Evolutionary conservation across 2,888 invertebrate genomes (phyloP), one percentile per base, ranked within the genome.

Genomic region (Caenorhabditis sulstoni): DNA sequence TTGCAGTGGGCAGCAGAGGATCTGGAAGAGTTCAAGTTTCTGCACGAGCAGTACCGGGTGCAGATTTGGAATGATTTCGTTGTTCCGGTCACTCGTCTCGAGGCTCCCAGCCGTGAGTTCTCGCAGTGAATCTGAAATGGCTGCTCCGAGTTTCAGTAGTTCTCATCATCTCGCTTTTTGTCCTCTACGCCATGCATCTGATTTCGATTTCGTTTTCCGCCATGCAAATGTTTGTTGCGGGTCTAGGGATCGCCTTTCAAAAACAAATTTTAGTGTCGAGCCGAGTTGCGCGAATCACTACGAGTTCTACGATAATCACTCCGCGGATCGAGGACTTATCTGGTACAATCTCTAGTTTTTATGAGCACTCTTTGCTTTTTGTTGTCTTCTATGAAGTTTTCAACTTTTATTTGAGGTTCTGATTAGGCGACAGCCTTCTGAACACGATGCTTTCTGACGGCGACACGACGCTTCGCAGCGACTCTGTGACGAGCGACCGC

Each of bases 401-500:
- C 35, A 45, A 45, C 23, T 22, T 9, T 50, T n/a, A 11, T 12
- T 18, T 2, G 23, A 9, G 8, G 0, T 37, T 18, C 37, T 0
- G 29, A 16, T 59, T 61, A 70, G 39, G 57, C 71, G 45, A 39
- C 64, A n/a, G 71, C 71, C 49, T 71, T 71, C 44, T 71, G 71
- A n/a, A 71, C 55, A 11, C 76, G 67, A 9, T 76, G 68, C 37
- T 55, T 61, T 57, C 62, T 71, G 64, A 71, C 71, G 9, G 55
- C 70, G 18, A 55, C 71, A 35, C 71, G 71, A 14, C 64, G 47
- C 50, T 71, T 71, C 47, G 57, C 71, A 12, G 71, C 62, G 14
- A 57, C 71, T 23, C 71, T 62, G 41, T 57, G 45, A 18, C 66
- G 66, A 66, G 66, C 66, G 20, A 66, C 66, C 2, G 39, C 55